Conservation (phyloP, 2,113 vertebrate species). For the Stegastes partitus region DNA sequence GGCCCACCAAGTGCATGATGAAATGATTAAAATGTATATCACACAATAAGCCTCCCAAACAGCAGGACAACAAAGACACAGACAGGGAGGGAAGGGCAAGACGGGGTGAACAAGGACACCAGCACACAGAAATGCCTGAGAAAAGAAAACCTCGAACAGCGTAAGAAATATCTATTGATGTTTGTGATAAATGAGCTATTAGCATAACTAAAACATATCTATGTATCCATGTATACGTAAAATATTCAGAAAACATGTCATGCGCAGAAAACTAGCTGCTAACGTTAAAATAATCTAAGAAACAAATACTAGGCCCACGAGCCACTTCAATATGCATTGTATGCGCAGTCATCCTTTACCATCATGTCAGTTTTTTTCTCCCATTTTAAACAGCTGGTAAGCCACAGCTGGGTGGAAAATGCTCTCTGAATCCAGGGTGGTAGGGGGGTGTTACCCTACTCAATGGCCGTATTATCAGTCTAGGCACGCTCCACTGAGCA, state of each 20-base stretch:
- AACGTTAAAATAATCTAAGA: background rate
- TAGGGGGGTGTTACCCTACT: slow-evolving; percentile 63
- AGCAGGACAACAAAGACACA: slow-evolving; percentile 52
- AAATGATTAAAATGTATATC: slow-evolving; percentile 79
- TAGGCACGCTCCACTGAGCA: slow-evolving; percentile 75
- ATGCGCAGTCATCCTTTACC: slow-evolving; percentile 20
- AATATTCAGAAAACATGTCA: slow-evolving; percentile 1
- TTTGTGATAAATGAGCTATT: background rate
- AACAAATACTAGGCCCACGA: background rate
- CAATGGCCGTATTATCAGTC: slow-evolving; percentile 82
- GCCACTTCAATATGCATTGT: slow-evolving; percentile 11
- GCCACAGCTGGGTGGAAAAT: slow-evolving; percentile 73
- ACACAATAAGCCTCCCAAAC: slow-evolving; percentile 58
- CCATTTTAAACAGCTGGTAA: slow-evolving; percentile 73
- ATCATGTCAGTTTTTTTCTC: slow-evolving; percentile 35
- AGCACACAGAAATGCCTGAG: slow-evolving; percentile 17
- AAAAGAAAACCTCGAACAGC: slow-evolving; percentile 11
- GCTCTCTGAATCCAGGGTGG: slow-evolving; percentile 60
- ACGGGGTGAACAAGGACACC: slow-evolving; percentile 44
- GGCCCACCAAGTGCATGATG: slow-evolving; percentile 56
- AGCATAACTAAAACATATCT: background rate
- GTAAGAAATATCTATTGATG: slow-evolving; percentile 7
- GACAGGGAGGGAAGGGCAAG: slow-evolving; percentile 42
- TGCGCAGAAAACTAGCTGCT: background rate
- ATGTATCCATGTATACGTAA: background rate